A percentile compares a stretch with the other conserved stretches of the same genome.
Evolutionary conservation across 2,113 vertebrate species (phyloP).

Genomic region (Raja brachyura): DNA sequence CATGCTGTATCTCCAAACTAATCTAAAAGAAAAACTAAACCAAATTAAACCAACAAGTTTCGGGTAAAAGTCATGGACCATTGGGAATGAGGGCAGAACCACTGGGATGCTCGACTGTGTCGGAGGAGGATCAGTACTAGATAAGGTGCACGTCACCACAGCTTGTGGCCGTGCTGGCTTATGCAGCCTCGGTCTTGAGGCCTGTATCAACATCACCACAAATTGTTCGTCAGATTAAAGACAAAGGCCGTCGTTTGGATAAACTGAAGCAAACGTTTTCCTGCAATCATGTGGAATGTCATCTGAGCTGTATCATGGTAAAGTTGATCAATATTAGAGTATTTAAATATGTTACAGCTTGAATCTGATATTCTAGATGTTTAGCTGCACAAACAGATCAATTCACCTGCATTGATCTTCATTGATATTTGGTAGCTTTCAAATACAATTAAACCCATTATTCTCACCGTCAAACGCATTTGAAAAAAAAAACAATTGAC

Average conservation of each 20-base stretch:
- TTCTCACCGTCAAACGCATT: constrained; percentile 55
- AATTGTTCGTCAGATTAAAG: constrained; percentile 42
- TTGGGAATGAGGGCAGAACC: background rate
- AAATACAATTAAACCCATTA: constrained; percentile 72
- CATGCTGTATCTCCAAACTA: no score
- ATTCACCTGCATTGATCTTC: constrained; percentile 62
- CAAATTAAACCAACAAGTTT: no score
- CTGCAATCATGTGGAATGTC: constrained; percentile 66
- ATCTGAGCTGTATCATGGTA: constrained; percentile 67
- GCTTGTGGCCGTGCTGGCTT: background rate
- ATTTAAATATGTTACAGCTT: constrained; percentile 75
- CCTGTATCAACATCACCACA: constrained; percentile 42
- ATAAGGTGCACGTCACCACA: background rate
- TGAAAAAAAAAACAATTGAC: constrained; percentile 56
- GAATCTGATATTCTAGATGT: constrained; percentile 72
- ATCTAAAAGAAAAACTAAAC: no score
- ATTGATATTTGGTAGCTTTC: constrained; percentile 72
- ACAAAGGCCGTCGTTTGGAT: constrained; percentile 46
- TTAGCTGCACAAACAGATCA: constrained; percentile 72
- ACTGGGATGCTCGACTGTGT: background rate
- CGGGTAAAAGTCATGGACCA: background rate
- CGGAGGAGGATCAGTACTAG: background rate
- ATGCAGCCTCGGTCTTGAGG: background rate
- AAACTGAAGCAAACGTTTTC: constrained; percentile 56
- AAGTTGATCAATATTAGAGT: constrained; percentile 71